Base-by-base conservation (phyloP, 2,113 vertebrate species). In the Rhabdornis inornatus region DNA sequence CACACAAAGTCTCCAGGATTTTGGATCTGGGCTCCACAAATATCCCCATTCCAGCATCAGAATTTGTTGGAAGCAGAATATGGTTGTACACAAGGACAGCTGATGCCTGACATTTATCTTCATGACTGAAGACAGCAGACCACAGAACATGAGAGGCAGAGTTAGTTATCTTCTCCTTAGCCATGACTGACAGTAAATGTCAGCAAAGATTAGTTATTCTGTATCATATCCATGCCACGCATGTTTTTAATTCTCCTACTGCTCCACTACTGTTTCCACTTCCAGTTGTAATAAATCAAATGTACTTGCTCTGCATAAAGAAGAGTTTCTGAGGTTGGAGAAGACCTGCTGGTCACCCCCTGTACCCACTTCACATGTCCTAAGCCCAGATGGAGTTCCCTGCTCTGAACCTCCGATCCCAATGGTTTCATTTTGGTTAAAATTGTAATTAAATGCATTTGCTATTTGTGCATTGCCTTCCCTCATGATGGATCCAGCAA, bases 201-300 rank as follows among this genome's bases (percentile, higher is more conserved):
- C 98, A 97, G 90, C 55, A 91, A 95, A 97, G 97, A 98, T 97
- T 97, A 98, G 97, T 95, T 96, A 96, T 94, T 97, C 17, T 92
- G 94, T 88, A 94, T 96, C 91, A 95, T 96, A 95, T 85, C 88
- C 91, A 96, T 86, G 93, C 82, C 92, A 53, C 11, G 94, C 95
- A 80, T 96, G 95, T 94, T 97, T 97, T 95, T 96, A 97, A 97
- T 97, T 97, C 97, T 86, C 92, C 71, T 81, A 45, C 85, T 80
- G 85, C 70, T 94, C 75, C 95, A 19, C 87, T 35, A 91, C 83
- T 89, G 71, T 92, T 97, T 94, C 94, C 90, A 65, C 82, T 88
- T 78, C 22, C 93, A 77, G 87, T 84, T 75, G 95, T 92, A 97
- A 97, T 97, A 97, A 97, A 98, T 97, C 95, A 97, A 95, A 95